Base-by-base conservation (phyloP, 1,140 invertebrate genomes). In the Halictus rubicundus region DNA sequence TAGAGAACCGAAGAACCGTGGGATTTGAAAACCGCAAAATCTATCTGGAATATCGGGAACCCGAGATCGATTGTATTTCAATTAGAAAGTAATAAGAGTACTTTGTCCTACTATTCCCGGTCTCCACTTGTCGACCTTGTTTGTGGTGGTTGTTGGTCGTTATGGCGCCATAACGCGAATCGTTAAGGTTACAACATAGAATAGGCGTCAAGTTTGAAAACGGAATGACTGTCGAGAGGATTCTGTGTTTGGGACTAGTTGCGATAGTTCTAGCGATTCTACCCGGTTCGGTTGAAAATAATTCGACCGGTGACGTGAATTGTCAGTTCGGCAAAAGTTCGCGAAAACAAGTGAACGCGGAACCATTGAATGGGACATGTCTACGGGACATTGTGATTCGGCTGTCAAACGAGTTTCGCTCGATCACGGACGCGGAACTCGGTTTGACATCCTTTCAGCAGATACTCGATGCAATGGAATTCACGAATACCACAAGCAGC, bases 301-400 rank as follows among this genome's bases (percentile, higher is more conserved):
- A 9, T 42, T 32, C 27, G 10, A 68, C 27, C 0, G 64, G 27
- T 19, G 46, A 64, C 6, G 25, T 66, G 2, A 90, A 89, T 49
- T 93, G 92, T 77, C 91, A 91, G 64, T 82, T 91, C 21, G 89
- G 83, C 46, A 92, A 88, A 68, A 81, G 89, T 0, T 52, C 88
- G 8, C 82, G 91, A 2, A 93, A 93, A 63, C 92, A 93, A 77
- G 90, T 93, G 49, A 88, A 89, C 46, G 90, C 90, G 0, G 85
- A 89, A 66, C 90, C 91, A 5, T 68, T 93, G 0, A 88, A 88
- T 64, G 92, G 92, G 39, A 89, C 89, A 80, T 93, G 92, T 68
- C 76, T 93, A 5, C 87, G 90, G 61, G 91, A 93, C 57, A 89
- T 92, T 32, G 90, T 91, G 23, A 10, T 85, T 21, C 85, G 88